Evolutionary conservation across 2,113 vertebrate species (phyloP).

Genomic region (Axis porcinus): DNA sequence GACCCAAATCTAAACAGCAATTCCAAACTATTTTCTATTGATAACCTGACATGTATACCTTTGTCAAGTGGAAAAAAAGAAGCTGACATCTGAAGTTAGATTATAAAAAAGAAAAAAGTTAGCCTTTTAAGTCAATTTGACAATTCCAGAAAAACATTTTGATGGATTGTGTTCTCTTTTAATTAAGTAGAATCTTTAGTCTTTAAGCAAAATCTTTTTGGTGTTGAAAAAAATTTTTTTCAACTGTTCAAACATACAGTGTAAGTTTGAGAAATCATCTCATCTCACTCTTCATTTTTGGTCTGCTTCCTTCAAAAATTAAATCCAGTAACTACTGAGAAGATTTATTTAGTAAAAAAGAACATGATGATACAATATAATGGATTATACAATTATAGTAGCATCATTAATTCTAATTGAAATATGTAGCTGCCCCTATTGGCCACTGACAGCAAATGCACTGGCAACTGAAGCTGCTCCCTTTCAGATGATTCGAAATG

Average conservation of each 20-base stretch:
- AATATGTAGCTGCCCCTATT: not conserved
- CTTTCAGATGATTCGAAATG: not conserved
- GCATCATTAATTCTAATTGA: slow-evolving; percentile 1
- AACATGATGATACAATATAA: not conserved
- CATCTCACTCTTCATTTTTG: not conserved
- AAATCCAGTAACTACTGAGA: not conserved
- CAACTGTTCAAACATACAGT: not conserved
- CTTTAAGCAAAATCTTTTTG: not conserved
- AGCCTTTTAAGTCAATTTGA: slow-evolving; percentile 28
- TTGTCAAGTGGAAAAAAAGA: not conserved
- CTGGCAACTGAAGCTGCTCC: not conserved
- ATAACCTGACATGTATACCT: not conserved
- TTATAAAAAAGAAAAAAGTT: not conserved
- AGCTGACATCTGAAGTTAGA: not conserved
- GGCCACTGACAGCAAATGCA: not conserved
- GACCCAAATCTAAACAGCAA: not conserved
- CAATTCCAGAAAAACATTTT: not conserved
- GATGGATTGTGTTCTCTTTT: not conserved
- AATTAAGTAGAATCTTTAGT: slow-evolving; percentile 18
- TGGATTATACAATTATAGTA: not conserved
- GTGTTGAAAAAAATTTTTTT: not conserved
- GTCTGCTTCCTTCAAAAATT: not conserved
- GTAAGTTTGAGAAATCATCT: not conserved
- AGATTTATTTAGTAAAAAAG: not conserved
- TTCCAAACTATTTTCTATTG: not conserved